Percentiles rank a stretch among this genome's conserved stretches.
phyloP scores from a whole-genome alignment of 2,113 vertebrate species.

The Eulacestoma nigropectus region DNA sequence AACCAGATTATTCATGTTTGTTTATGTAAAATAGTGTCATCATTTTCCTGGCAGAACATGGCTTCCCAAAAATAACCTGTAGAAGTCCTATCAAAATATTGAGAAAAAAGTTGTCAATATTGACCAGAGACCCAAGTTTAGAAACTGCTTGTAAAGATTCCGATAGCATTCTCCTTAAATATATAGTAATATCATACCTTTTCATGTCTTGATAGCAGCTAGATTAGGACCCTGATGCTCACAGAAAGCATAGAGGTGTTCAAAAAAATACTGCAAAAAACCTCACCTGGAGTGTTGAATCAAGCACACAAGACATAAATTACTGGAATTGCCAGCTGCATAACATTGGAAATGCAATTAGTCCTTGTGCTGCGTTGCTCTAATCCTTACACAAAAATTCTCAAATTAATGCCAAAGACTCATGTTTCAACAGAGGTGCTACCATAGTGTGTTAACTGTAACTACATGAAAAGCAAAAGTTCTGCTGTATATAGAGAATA shows the following conservation, averaged over 20 bases:
- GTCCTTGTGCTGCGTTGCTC: neutral
- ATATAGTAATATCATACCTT: neutral
- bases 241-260: neutral
- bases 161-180: neutral
- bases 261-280: neutral
- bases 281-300: neutral
- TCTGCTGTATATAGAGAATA: neutral
- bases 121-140: neutral
- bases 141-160: neutral
- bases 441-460: neutral
- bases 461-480: neutral
- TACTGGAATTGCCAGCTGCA: neutral
- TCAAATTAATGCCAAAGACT: neutral
- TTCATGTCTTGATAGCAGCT: neutral
- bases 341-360: neutral
- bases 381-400: neutral
- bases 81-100: neutral
- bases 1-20: neutral
- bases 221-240: neutral
- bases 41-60: neutral
- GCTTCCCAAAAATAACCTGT: neutral
- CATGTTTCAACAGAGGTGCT: neutral
- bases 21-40: neutral
- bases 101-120: neutral
- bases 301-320: neutral